Conservation (phyloP, 1,140 invertebrate genomes). For the Lordiphosa stackelbergi region DNA sequence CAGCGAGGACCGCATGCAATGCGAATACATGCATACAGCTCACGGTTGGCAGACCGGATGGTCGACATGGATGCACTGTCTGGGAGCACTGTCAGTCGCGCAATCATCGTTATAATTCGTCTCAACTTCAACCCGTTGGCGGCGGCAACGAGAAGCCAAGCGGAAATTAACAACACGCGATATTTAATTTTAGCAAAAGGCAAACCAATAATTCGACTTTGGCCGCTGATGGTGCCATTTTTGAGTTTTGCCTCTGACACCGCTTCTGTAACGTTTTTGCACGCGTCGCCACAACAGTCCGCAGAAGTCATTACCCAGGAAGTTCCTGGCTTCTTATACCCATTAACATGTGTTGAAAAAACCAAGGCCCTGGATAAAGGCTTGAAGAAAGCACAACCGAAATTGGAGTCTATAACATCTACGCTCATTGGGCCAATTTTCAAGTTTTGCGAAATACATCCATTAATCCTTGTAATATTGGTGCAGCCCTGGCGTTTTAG, state of each 20-base stretch:
- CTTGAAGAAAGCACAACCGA: too few relatives aligned
- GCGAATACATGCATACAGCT: constrained; percentile 52
- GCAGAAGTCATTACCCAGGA: too few relatives aligned
- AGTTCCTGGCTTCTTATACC: too few relatives aligned
- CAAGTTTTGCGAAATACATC: too few relatives aligned
- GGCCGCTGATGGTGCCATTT: constrained; percentile 29
- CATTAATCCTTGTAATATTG: too few relatives aligned
- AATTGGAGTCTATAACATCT: too few relatives aligned
- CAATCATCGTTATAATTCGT: constrained; percentile 74
- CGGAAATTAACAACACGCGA: constrained; percentile 74
- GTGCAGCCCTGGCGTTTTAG: too few relatives aligned
- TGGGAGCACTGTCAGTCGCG: constrained; percentile 71
- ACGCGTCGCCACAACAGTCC: too few relatives aligned
- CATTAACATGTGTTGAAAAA: too few relatives aligned
- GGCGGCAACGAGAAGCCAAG: constrained; percentile 69
- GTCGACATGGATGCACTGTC: constrained; percentile 66
- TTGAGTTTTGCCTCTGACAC: constrained; percentile 21
- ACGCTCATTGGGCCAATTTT: too few relatives aligned
- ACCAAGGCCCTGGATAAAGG: too few relatives aligned
- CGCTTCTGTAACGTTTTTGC: constrained; percentile 22
- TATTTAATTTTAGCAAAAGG: constrained; percentile 75
- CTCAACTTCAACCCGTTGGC: constrained; percentile 69
- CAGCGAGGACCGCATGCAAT: constrained; percentile 55
- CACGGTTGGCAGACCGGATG: constrained; percentile 57
- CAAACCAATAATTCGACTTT: constrained; percentile 69